These are phyloP conservation scores for Micrastur ruficollis DNA, from an alignment of 2,797 vertebrate genomes.

Conservation along the genomic window DNA sequence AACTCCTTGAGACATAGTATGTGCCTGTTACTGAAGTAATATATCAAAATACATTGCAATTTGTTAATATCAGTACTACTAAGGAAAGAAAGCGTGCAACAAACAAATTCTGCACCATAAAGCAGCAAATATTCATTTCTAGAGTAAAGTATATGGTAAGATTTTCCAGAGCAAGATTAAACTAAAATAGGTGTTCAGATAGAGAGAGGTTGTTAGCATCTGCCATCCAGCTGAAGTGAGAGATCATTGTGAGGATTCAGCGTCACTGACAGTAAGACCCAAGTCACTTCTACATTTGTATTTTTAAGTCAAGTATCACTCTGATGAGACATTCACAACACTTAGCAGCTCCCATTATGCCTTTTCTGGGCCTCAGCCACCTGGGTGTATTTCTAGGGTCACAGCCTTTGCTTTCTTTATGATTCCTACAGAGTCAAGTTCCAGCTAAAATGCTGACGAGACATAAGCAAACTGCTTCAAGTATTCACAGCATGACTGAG, in stretches of 20 bases:
- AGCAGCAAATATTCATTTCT: not conserved
- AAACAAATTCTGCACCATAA: not conserved
- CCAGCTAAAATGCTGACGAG: not conserved
- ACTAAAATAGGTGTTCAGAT: not conserved
- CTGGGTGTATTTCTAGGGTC: not conserved
- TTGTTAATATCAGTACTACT: not conserved
- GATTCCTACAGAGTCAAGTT: not conserved
- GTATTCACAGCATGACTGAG: not conserved
- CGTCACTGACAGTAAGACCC: not conserved
- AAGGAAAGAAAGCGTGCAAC: not conserved
- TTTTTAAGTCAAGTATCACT: conserved; percentile 19
- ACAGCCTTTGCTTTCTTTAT: not conserved
- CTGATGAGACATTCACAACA: not conserved
- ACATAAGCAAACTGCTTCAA: not conserved
- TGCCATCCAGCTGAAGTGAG: not conserved
- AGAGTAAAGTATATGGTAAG: not conserved
- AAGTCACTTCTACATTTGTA: not conserved
- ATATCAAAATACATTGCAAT: not conserved
- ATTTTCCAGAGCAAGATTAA: not conserved
- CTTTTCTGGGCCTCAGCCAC: not conserved
- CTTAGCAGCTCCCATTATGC: not conserved
- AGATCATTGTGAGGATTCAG: not conserved
- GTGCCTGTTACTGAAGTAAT: not conserved
- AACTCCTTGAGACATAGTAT: not conserved
- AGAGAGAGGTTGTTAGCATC: not conserved